Evolutionary conservation across 1,140 invertebrate genomes (phyloP).

Genomic region (Chironomus striatipennis): DNA sequence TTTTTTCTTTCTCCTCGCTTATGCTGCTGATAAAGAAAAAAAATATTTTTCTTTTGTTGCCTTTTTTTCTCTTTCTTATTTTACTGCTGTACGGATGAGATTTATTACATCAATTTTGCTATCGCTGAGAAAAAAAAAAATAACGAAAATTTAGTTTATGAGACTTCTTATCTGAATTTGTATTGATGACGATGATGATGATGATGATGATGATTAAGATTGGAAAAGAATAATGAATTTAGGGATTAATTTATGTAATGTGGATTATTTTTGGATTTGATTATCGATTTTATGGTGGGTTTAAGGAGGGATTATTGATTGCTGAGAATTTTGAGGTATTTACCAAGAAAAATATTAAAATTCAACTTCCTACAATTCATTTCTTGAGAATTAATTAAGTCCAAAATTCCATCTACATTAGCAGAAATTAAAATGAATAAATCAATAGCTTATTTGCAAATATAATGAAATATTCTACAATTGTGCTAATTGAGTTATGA

Average conservation of each 20-base stretch:
- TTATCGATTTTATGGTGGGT: no score
- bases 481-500: conserved; percentile 13
- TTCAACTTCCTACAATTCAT: no score
- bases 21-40: background rate
- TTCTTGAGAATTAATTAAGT: no score
- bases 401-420: no score
- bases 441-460: background rate
- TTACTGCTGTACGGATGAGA: background rate
- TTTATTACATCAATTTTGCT: conserved; percentile 19
- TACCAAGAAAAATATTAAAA: no score
- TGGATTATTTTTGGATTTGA: no score
- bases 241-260: no score
- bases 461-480: background rate
- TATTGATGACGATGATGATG: no score
- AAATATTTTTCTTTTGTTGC: background rate
- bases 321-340: no score
- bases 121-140: background rate
- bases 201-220: no score
- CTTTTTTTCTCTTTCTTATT: background rate
- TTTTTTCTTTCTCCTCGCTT: background rate
- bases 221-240: no score
- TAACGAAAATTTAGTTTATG: background rate
- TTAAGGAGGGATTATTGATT: no score
- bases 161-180: background rate
- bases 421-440: background rate